These are phyloP conservation scores for Pinna nobilis DNA, from an alignment of 1,140 invertebrate genomes.

Conservation along the genomic window DNA sequence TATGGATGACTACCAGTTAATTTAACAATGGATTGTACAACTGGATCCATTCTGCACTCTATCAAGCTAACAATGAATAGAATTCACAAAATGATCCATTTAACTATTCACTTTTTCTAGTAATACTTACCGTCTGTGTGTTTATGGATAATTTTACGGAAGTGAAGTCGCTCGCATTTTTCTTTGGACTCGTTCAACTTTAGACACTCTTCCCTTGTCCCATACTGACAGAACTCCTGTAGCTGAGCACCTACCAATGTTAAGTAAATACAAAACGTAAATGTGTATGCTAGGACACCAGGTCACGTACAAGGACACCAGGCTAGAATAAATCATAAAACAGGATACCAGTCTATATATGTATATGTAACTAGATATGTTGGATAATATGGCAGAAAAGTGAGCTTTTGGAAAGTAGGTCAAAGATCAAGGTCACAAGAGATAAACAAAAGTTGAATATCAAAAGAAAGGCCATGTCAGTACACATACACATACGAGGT, in stretches of 20 bases:
- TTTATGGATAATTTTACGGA: slow-evolving; percentile 97
- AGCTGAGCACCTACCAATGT: slow-evolving; percentile 84
- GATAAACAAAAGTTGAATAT: too few relatives aligned
- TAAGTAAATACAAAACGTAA: background rate
- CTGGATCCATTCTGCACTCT: too few relatives aligned
- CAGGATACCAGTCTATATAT: background rate
- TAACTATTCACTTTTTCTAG: background rate
- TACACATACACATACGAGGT: too few relatives aligned
- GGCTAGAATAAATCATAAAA: background rate
- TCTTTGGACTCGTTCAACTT: slow-evolving; percentile 77
- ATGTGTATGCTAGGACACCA: background rate
- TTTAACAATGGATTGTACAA: too few relatives aligned
- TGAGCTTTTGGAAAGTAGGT: too few relatives aligned
- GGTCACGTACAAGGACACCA: too few relatives aligned
- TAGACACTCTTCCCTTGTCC: slow-evolving; percentile 91
- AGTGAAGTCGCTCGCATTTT: slow-evolving; percentile 94
- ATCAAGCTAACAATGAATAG: too few relatives aligned
- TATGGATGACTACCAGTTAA: too few relatives aligned
- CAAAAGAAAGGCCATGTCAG: too few relatives aligned
- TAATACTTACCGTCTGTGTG: slow-evolving; percentile 86
- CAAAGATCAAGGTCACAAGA: too few relatives aligned
- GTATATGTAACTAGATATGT: background rate
- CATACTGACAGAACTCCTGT: slow-evolving; percentile 95
- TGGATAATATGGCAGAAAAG: too few relatives aligned
- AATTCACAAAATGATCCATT: too few relatives aligned